A percentile compares a stretch with the other conserved stretches of the same genome.
phyloP scores from a whole-genome alignment of 2,888 invertebrate species.

The Creontiades dilutus region DNA sequence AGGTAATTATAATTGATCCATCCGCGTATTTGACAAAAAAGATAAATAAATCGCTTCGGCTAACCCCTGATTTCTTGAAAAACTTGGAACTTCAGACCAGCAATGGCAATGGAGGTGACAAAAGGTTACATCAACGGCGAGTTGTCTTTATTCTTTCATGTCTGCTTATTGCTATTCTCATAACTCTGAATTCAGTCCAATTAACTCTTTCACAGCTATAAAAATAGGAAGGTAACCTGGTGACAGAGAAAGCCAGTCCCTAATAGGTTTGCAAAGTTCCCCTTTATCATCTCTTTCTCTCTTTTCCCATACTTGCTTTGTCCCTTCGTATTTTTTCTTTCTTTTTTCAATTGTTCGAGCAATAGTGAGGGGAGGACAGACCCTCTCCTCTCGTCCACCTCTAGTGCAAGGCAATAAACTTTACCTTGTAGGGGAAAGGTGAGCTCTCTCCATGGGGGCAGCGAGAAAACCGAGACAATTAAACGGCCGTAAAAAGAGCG shows the following conservation, averaged over 20 bases:
- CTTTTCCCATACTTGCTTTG: neutral
- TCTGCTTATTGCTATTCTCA: neutral
- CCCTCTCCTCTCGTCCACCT: neutral
- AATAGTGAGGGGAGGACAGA: neutral
- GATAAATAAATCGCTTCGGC: no score
- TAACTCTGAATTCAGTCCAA: conserved; percentile 8
- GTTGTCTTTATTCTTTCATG: neutral
- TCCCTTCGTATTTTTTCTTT: conserved; percentile 25
- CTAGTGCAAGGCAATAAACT: conserved; percentile 29
- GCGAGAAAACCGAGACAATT: conserved; percentile 46
- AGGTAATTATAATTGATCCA: no score
- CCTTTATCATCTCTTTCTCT: conserved; percentile 5
- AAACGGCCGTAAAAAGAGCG: conserved; percentile 56
- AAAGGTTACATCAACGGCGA: neutral
- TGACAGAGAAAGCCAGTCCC: neutral
- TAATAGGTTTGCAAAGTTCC: neutral
- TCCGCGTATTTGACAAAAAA: no score
- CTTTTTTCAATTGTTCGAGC: conserved; percentile 35
- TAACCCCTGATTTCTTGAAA: no score
- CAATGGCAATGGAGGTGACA: no score
- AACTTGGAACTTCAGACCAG: no score
- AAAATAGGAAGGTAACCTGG: neutral
- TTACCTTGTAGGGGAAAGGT: conserved; percentile 55
- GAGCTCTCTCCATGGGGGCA: neutral
- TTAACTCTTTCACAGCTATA: conserved; percentile 8